Base-by-base conservation (phyloP, 2,113 vertebrate genomes). In the Micromys minutus region DNA sequence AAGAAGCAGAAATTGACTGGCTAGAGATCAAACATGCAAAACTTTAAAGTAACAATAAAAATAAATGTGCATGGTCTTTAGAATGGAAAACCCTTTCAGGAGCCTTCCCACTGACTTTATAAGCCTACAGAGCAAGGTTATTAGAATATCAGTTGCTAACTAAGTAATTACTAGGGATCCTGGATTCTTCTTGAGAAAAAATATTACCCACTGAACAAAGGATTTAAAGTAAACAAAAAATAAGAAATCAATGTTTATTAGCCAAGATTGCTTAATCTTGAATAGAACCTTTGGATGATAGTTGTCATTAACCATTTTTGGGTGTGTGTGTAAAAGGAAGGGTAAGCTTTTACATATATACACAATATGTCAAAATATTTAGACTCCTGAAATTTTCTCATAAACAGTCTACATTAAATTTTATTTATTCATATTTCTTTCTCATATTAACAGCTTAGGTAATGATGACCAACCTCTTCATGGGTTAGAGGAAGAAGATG, bases 21-120 rank as follows among this genome's bases (percentile, higher is more conserved):
- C 15, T 42, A n/a, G 93, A 94, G 47, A 96, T 91, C 65, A 94
- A 95, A 91, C 17, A 55, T 83, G 7, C 89, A 91, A 93, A 96
- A 89, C 22, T 67, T 91, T 91, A 77, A 86, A 83, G 47, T 67
- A 94, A 92, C 71, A 94, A 89, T 89, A 31, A 96, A 95, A 92
- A n/a, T 83, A 83, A 92, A 84, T 80, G 39, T 85, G 74, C 6
- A 81, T 80, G 90, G 36, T 21, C 21, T 75, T 87, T 67, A 92
- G 5, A 50, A 34, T 76, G 72, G 8, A 83, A 90, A 96, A 74
- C 50, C 10, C 39, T 91, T 92, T 83, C 10, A 92, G 39, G 76
- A 88, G 31, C 12, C 36, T 81, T 94, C 29, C n/a, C 59, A 90
- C 45, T 72, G 65, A 76, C 65, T 86, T 65, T 65, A 42, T 86